Conservation (phyloP, 2,888 invertebrate genomes). For the Mythimna impura region DNA sequence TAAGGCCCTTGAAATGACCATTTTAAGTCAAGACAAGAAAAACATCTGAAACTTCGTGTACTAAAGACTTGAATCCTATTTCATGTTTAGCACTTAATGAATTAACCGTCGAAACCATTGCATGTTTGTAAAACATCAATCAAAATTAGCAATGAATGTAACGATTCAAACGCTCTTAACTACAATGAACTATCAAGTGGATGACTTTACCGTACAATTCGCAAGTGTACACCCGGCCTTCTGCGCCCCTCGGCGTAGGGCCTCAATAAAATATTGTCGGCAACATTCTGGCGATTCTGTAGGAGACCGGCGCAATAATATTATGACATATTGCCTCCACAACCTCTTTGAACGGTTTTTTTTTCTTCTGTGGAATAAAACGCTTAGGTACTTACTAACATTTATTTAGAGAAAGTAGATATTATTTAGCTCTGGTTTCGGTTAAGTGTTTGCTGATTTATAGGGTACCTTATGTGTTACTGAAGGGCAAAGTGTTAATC, state of each 20-base stretch:
- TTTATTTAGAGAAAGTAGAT: conserved; percentile 39
- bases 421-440: conserved; percentile 15
- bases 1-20: neutral
- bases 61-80: neutral
- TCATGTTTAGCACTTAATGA: neutral
- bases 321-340: conserved; percentile 88
- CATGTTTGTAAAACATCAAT: neutral
- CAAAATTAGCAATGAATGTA: conserved; percentile 19
- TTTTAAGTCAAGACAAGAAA: neutral
- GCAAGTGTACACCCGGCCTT: conserved; percentile 72
- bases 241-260: conserved; percentile 76
- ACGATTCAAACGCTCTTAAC: conserved; percentile 10
- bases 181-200: conserved; percentile 32
- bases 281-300: conserved; percentile 83
- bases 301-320: conserved; percentile 87
- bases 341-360: conserved; percentile 76
- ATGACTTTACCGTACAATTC: conserved; percentile 46
- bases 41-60: neutral
- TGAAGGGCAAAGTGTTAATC: no score
- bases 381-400: conserved; percentile 48
- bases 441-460: conserved; percentile 21
- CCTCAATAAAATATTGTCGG: conserved; percentile 86
- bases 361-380: conserved; percentile 65
- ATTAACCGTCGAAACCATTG: neutral
- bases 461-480: neutral